Conservation (phyloP, 1,140 invertebrate genomes). For the Gonatopus flavifemur region DNA sequence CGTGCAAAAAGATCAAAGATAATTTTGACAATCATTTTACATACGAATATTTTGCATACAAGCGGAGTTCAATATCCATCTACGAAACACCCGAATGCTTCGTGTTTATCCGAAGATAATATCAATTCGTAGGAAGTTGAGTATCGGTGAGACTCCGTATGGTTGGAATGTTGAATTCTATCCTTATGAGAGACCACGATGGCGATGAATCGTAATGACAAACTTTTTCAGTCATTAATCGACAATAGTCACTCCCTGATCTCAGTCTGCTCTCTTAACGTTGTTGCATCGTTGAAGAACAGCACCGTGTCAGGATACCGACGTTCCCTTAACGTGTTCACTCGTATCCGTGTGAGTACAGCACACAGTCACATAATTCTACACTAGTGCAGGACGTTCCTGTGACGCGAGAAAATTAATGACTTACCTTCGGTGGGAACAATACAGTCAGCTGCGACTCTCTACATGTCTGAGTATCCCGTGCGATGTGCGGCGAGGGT, state of each 20-base stretch:
- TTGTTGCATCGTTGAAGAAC: background rate
- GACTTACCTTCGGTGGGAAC: slow-evolving; percentile 50
- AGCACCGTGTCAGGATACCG: slow-evolving; percentile 15
- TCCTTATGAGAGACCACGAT: no score
- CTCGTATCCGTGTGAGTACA: background rate
- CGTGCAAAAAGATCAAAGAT: no score
- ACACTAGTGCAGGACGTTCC: slow-evolving; percentile 15
- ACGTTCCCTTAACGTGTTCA: slow-evolving; percentile 22
- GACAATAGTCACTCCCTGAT: slow-evolving; percentile 16
- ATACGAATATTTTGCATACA: no score
- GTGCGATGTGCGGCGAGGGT: slow-evolving; percentile 28
- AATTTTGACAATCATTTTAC: no score
- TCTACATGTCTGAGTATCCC: slow-evolving; percentile 38
- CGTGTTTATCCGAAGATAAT: no score
- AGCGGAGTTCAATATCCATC: no score
- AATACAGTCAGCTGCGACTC: slow-evolving; percentile 54
- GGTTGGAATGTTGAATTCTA: no score
- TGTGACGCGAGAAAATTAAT: slow-evolving; percentile 47
- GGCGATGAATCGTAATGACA: background rate
- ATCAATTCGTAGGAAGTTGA: no score
- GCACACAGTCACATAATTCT: background rate
- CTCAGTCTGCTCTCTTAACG: slow-evolving; percentile 5
- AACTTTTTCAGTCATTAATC: slow-evolving; percentile 23
- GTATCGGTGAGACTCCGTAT: no score
- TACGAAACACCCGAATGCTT: no score